A percentile compares a stretch with the other conserved stretches of the same genome.
These are phyloP conservation scores for Diglossa brunneiventris DNA, from an alignment of 2,113 vertebrate species.

Conservation along the genomic window DNA sequence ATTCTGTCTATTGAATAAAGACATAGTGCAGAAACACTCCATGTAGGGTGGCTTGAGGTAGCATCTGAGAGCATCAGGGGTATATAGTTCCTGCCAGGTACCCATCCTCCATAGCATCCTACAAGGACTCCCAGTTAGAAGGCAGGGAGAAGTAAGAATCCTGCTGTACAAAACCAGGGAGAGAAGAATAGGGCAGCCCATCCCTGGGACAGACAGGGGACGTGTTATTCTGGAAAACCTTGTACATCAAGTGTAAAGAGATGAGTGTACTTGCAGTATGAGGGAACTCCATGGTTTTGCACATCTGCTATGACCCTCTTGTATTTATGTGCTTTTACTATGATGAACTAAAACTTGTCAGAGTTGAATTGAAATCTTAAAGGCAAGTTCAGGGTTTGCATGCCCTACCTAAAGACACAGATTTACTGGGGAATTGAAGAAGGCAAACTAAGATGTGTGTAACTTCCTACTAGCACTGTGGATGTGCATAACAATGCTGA, in stretches of 20 bases:
- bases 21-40: not conserved
- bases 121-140: not conserved
- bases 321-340: not conserved
- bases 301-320: not conserved
- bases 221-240: not conserved
- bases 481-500: not conserved
- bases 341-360: not conserved
- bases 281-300: not conserved
- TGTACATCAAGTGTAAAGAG: not conserved
- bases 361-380: not conserved
- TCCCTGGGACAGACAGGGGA: not conserved
- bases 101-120: not conserved
- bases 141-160: not conserved
- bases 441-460: not conserved
- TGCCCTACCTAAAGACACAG: not conserved
- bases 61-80: fast-evolving
- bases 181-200: not conserved
- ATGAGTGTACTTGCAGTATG: not conserved
- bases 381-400: not conserved
- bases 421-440: not conserved
- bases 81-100: not conserved
- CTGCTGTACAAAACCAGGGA: not conserved
- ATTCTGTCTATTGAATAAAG: not conserved
- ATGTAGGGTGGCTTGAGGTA: not conserved
- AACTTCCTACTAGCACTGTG: not conserved